Percentiles rank a stretch among this genome's conserved stretches.
Evolutionary conservation across 2,888 invertebrate species (phyloP).

Genomic region (Eupithecia subfuscata): DNA sequence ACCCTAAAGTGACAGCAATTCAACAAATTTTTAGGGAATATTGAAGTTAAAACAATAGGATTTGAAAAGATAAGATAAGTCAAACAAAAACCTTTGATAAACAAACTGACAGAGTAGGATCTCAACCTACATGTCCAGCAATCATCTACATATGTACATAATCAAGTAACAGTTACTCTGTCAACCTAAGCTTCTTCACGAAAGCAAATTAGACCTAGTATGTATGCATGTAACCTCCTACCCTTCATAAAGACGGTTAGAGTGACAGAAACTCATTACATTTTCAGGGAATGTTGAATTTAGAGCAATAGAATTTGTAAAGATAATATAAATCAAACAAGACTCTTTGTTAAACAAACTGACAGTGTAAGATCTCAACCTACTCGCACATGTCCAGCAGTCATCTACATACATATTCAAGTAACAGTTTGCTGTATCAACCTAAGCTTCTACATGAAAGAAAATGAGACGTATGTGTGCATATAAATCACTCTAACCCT

Average conservation of each 20-base stretch:
- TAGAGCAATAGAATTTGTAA: not conserved
- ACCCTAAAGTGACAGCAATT: too few species aligned
- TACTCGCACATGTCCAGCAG: not conserved
- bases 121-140: not conserved
- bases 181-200: constrained; percentile 36
- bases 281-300: not conserved
- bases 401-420: constrained; percentile 29
- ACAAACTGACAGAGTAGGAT: not conserved
- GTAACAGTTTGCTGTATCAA: constrained; percentile 29
- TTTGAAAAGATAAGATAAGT: not conserved
- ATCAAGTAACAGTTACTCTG: constrained; percentile 33
- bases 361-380: not conserved
- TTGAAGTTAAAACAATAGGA: not conserved
- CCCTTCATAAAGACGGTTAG: too few species aligned
- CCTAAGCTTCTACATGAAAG: constrained; percentile 42
- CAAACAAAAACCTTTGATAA: not conserved
- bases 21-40: not conserved
- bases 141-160: constrained; percentile 23
- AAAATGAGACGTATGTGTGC: not conserved
- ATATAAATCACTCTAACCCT: too few species aligned
- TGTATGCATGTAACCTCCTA: too few species aligned
- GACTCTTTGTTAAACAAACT: not conserved
- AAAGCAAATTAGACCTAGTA: constrained; percentile 23
- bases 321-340: not conserved
- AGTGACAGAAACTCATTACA: not conserved